Percentiles rank a stretch among this genome's conserved stretches.
Evolutionary conservation across 2,113 vertebrate species (phyloP).

Genomic region (Carollia perspicillata): DNA sequence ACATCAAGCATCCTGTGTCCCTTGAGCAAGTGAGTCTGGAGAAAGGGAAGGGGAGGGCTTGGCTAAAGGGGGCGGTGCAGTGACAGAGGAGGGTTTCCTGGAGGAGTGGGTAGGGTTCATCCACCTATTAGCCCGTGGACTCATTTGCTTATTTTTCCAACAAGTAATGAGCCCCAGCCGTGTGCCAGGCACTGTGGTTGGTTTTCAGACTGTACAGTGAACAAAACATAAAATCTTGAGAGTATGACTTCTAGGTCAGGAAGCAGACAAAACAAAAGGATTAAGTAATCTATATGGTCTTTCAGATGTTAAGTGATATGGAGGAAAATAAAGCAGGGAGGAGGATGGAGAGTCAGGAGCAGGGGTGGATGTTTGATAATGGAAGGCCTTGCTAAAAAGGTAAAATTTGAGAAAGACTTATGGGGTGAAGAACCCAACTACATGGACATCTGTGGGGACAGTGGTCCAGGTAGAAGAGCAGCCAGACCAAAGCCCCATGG

Average conservation of each 20-base stretch:
- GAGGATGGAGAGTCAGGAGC: not conserved
- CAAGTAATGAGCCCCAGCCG: not conserved
- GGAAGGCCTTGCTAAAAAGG: not conserved
- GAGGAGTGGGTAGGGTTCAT: not conserved
- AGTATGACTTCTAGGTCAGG: not conserved
- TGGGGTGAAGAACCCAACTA: not conserved
- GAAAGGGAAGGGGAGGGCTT: not conserved
- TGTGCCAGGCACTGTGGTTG: not conserved
- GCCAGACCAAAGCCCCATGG: not conserved
- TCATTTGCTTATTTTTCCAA: not conserved
- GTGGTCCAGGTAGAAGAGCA: not conserved
- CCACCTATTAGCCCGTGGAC: not conserved
- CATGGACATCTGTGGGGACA: not conserved
- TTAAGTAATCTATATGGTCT: not conserved
- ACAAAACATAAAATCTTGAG: not conserved
- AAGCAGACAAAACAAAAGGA: not conserved
- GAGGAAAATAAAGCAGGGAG: not conserved
- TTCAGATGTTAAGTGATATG: not conserved
- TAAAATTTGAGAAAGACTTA: not conserved
- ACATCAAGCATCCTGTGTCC: conserved; percentile 96
- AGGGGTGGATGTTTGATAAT: not conserved
- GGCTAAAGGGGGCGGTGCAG: not conserved
- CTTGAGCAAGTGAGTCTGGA: conserved; percentile 83
- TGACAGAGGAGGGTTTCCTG: not conserved
- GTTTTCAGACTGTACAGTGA: not conserved